Evolutionary conservation across 2,113 vertebrate genomes (phyloP).

Genomic region (Cryptoleucopteryx plumbea): DNA sequence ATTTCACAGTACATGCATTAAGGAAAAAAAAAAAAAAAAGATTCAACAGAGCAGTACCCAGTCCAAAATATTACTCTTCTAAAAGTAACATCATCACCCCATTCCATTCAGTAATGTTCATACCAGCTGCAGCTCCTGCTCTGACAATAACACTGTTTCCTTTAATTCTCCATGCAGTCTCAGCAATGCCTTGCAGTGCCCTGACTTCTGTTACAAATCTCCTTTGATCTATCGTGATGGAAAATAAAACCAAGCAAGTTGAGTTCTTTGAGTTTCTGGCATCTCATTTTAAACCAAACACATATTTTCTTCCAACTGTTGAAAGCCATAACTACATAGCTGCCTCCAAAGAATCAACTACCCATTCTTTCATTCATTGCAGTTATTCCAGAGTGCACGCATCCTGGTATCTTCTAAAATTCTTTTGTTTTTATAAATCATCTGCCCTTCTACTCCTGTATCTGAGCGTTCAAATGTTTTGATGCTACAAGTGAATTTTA

Average conservation of each 20-base stretch:
- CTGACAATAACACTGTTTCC: background rate
- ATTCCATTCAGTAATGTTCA: background rate
- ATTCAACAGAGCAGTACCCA: background rate
- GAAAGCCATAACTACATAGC: background rate
- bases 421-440: background rate
- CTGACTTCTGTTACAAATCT: background rate
- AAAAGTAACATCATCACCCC: background rate
- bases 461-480: background rate
- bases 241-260: background rate
- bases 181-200: background rate
- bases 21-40: background rate
- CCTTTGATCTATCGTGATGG: background rate
- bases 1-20: background rate
- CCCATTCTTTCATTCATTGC: background rate
- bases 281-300: background rate
- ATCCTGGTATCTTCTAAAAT: background rate
- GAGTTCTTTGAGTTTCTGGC: background rate
- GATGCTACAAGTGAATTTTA: background rate
- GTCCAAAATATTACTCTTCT: background rate
- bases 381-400: background rate
- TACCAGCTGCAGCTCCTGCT: background rate
- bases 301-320: background rate
- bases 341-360: background rate
- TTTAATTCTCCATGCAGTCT: background rate
- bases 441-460: background rate